Conservation (phyloP, 2,113 vertebrate species). For the Naja naja region DNA sequence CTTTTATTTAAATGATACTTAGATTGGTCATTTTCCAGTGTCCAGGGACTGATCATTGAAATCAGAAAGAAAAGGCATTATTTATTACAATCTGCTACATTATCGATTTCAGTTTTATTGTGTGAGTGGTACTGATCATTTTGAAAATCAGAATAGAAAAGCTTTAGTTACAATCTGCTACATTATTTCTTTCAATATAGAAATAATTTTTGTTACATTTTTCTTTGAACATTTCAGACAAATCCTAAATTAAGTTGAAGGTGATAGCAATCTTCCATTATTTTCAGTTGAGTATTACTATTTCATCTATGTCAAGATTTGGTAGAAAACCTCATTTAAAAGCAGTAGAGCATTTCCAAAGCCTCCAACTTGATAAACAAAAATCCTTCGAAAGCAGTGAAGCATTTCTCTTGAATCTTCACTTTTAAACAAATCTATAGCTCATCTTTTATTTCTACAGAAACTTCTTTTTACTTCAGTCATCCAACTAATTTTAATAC, state of each 20-base stretch:
- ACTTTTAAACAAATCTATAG: constrained; percentile 19
- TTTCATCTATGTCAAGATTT: constrained; percentile 24
- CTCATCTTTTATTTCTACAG: constrained; percentile 15
- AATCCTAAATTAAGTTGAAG: constrained; percentile 20
- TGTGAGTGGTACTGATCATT: no score
- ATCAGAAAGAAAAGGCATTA: not conserved
- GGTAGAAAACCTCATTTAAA: constrained; percentile 29
- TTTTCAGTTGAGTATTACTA: constrained; percentile 19
- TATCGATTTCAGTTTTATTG: no score
- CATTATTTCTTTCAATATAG: no score
- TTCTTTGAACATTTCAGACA: constrained; percentile 16
- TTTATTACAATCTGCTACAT: not conserved
- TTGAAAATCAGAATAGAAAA: no score
- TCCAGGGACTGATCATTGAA: not conserved
- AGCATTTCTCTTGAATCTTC: constrained; percentile 5
- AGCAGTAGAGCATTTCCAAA: constrained; percentile 36
- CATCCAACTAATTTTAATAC: not conserved
- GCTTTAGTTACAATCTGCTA: no score
- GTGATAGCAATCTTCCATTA: constrained; percentile 7
- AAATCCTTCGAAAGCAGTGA: constrained; percentile 22
- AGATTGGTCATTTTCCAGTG: not conserved
- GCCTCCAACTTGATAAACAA: constrained; percentile 17
- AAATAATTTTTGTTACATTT: no score
- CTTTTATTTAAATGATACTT: not conserved
- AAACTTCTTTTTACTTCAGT: not conserved